These are phyloP conservation scores for Chlorodrepanis virens DNA, from an alignment of 2,113 vertebrate genomes.

Conservation along the genomic window DNA sequence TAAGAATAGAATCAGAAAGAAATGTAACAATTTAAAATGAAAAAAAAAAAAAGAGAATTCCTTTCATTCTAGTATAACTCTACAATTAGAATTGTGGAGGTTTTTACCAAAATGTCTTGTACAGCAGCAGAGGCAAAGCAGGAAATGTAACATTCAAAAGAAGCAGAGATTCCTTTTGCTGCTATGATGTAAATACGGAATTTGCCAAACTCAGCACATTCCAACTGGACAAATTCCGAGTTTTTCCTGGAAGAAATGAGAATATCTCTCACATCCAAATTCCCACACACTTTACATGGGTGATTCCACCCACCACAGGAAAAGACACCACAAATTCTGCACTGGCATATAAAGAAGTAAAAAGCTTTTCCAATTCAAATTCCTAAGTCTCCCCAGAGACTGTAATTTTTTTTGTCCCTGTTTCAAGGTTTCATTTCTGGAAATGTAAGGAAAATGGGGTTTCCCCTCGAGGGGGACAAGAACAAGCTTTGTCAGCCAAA, in stretches of 20 bases:
- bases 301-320: not conserved
- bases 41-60: not conserved
- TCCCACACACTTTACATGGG: not conserved
- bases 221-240: not conserved
- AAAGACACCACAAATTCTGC: not conserved
- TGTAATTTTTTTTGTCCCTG: not conserved
- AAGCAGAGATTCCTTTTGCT: not conserved
- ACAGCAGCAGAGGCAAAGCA: not conserved
- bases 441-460: not conserved
- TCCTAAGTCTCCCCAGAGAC: not conserved
- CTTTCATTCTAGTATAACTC: not conserved
- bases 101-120: not conserved
- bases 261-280: not conserved
- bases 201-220: conserved; percentile 17
- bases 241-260: not conserved
- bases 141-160: not conserved
- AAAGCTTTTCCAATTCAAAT: not conserved
- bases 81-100: not conserved
- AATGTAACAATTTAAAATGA: not conserved
- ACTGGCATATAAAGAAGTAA: not conserved
- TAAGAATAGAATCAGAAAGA: not conserved
- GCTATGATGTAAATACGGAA: not conserved
- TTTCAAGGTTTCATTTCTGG: not conserved
- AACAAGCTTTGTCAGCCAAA: not conserved
- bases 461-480: not conserved